Base-by-base conservation (phyloP, 2,797 vertebrate genomes). In the Neolamprologus multifasciatus region DNA sequence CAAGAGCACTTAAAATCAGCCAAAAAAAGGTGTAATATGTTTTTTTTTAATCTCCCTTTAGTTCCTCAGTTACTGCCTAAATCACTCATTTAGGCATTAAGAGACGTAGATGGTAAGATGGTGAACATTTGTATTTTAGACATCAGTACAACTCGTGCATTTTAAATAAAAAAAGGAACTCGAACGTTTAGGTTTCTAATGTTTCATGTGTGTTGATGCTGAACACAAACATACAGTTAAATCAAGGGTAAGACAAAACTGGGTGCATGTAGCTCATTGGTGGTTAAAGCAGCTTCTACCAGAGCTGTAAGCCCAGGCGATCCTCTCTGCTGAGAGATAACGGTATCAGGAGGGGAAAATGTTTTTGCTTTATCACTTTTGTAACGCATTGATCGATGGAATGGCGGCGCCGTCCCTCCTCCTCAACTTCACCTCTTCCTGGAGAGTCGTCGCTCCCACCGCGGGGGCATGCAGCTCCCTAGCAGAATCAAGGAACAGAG, bases 171-270 rank as follows among this genome's bases (percentile, higher is more conserved):
- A 57, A 59, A 26, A 23, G 2, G 26, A 16, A 71, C 21, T 71
- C 2, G 0, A 45, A 19, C 0, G 16, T 74, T 74, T 43, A 26
- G 21, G 14, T 71, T 45, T 45, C 9, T 1, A 48, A 48, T 29
- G 40, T 48, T 12, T 1, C 43, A 12, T 17, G 13, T 43, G 14
- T 23, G 6, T 74, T 11, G 14, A 29, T 19, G 40, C 21, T 48
- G 23, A 48, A 74, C 43, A 29, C 69, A 48, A 74, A 48, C 17
- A 0, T 11, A 4, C 21, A 29, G 43, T 74, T 29, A 19, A 74
- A 71, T 48, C 23, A 11, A 45, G 9, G 67, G 0, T 45, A 74
- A 74, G 14, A 74, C 14, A 8, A 11, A 45, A 45, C 38, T 17
- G 23, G 67, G 21, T 29, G 40, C 14, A 14, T 71, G 4, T 10